Evolutionary conservation across 2,888 invertebrate genomes (phyloP).

Genomic region (Trissonchulus sp.): DNA sequence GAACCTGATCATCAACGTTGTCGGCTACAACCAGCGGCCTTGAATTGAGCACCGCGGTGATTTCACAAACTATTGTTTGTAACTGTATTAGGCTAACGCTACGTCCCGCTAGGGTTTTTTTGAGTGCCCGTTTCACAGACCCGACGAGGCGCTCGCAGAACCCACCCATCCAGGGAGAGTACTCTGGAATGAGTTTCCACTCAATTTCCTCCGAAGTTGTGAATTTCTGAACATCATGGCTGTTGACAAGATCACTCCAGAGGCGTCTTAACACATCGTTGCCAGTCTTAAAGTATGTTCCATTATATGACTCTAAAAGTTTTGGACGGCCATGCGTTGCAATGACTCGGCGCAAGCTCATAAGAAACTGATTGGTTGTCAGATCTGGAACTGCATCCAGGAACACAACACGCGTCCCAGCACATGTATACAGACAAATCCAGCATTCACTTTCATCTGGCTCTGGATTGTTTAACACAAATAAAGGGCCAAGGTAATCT

Average conservation of each 20-base stretch:
- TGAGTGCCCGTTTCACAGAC: not conserved
- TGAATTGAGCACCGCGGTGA: not conserved
- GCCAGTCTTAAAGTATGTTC: constrained; percentile 9
- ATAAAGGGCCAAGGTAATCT: constrained; percentile 52
- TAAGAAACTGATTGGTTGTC: constrained; percentile 45
- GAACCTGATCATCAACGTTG: not conserved
- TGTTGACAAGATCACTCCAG: not conserved
- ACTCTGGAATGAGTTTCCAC: constrained; percentile 15
- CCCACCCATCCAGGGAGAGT: constrained; percentile 20
- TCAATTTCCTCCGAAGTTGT: not conserved
- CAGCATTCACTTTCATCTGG: constrained; percentile 38
- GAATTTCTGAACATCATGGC: not conserved
- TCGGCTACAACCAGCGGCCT: not conserved
- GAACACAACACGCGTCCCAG: constrained; percentile 50
- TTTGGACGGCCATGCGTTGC: constrained; percentile 4
- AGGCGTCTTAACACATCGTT: not conserved
- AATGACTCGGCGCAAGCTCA: constrained; percentile 45
- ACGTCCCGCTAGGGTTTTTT: not conserved
- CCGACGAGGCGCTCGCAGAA: constrained; percentile 7
- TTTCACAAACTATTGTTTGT: constrained; percentile 2
- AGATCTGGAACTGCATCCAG: constrained; percentile 49
- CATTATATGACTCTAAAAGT: constrained; percentile 7
- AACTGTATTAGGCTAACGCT: not conserved
- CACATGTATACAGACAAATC: constrained; percentile 53
- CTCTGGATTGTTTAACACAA: constrained; percentile 40